Evolutionary conservation across 2,888 invertebrate genomes (phyloP), one percentile per base, ranked within the genome.

Genomic region (Sialis lutaria): DNA sequence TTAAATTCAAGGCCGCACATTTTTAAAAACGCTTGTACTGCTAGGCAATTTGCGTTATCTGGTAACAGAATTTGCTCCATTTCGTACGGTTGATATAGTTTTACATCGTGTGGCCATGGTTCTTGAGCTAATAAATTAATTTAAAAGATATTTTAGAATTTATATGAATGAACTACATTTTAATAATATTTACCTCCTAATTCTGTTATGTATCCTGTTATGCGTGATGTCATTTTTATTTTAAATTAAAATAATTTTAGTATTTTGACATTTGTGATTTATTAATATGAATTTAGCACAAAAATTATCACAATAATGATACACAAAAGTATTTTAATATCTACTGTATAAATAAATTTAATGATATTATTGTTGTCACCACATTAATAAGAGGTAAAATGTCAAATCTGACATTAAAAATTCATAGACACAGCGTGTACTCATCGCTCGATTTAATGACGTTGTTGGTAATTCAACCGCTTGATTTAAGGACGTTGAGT

Each of bases 1-100:
- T 77, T 73, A 62, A 83, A 93, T 0, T 83, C 79, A 1, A 97
- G 71, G 47, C 81, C 78, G 60, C 89, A 89, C 88, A 97, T 95
- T 70, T 87, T 86, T 22, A 98, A 69, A 61, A 86, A 95, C 0
- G 93, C 85, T 62, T 93, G 90, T 0, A 92, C 91, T 2, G 92
- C 87, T 12, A 96, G 69, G 57, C 92, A 92, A 60, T 89, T 90
- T 8, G 96, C 93, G 65, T 86, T 89, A 62, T 97, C 96, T 3
- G 92, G 88, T 43, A 97, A 67, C 33, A 96, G 67, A 51, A 95
- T 92, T 67, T 97, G 97, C 58, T 91, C 92, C 33, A 85, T 87
- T 63, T 92, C 90, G 61, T 86, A 86, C 0, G 91, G 92, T 58
- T 91, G 90, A 64, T 80, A 92, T 12, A 95, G 64, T 53, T 78